Base-by-base conservation (phyloP, 1,140 invertebrate genomes). In the Tachypleus tridentatus region DNA sequence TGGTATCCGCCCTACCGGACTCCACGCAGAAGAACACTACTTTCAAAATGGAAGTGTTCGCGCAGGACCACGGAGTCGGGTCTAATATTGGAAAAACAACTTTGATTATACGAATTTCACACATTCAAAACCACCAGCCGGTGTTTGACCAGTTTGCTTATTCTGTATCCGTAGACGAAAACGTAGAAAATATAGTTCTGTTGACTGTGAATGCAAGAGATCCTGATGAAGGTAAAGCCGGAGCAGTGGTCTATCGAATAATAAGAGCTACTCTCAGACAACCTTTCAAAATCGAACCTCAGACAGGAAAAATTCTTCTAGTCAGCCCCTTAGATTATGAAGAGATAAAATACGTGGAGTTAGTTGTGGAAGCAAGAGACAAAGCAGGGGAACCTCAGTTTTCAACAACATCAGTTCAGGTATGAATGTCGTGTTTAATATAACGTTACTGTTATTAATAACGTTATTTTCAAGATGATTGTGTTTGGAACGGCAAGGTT, bases 281-380 rank as follows among this genome's bases (percentile, higher is more conserved):
- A 58, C 70, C 71, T 47, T 97, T 97, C 79, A 87, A 85, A 70
- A 88, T 98, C 71, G 93, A 97, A 76, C 82, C 87, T 65, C 93
- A 89, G 76, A 91, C 88, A 66, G 95, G 93, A 2, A 87, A 88
- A 71, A 87, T 98, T 9, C 86, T 85, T 51, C 89, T 98, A 3
- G 97, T 97, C 74, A 87, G 93, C 73, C 85, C 88, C 0, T 78
- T 99, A 62, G 95, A 98, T 77, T 98, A 94, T 74, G 95, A 98
- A 78, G 87, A 86, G 0, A 89, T 90, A 74, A 88, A 93, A 70
- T 79, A 90, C 9, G 93, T 97, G 77, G 91, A 97, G 74, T 77
- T 98, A 56, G 89, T 93, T 4, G 87, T 98, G 4, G 89, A 95
- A 48, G 95, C 94, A 0, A 85, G 86, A 69, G 72, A 73, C 61